A percentile compares a stretch with the other conserved stretches of the same genome.
Evolutionary conservation across 2,797 vertebrate species (phyloP).

Genomic region (Hippopotamyrus pictus): DNA sequence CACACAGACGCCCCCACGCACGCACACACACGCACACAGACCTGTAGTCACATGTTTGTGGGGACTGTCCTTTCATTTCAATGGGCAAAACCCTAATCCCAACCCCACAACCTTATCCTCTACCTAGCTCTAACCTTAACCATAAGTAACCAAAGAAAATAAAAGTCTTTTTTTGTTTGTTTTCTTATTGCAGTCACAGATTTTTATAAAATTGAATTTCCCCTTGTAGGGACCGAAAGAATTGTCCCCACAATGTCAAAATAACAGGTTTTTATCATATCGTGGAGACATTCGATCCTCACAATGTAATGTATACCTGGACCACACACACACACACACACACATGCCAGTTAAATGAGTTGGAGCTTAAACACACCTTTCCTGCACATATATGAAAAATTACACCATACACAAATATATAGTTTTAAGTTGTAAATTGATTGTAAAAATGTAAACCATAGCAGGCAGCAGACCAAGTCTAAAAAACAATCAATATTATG

Average conservation of each 20-base stretch:
- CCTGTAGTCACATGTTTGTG: not conserved
- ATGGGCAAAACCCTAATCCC: not conserved
- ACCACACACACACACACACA: too few species aligned
- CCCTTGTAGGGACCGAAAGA: not conserved
- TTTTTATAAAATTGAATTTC: not conserved
- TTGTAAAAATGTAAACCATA: not conserved
- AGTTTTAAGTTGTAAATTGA: not conserved
- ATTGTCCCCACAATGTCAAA: not conserved
- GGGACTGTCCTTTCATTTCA: not conserved
- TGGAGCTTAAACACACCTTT: not conserved
- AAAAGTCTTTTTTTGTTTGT: not conserved
- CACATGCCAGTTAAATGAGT: not conserved
- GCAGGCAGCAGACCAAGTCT: not conserved
- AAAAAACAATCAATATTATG: not conserved
- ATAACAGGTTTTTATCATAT: not conserved
- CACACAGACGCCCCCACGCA: conserved; percentile 4
- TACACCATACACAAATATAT: not conserved
- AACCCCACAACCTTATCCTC: not conserved
- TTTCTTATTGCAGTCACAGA: not conserved
- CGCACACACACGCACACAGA: not conserved
- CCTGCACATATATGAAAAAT: not conserved
- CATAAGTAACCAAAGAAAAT: not conserved
- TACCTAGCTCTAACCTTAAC: not conserved
- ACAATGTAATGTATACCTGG: not conserved
- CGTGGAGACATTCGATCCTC: too few species aligned